phyloP scores from a whole-genome alignment of 2,888 invertebrate species.

The Uropetala carovei region DNA sequence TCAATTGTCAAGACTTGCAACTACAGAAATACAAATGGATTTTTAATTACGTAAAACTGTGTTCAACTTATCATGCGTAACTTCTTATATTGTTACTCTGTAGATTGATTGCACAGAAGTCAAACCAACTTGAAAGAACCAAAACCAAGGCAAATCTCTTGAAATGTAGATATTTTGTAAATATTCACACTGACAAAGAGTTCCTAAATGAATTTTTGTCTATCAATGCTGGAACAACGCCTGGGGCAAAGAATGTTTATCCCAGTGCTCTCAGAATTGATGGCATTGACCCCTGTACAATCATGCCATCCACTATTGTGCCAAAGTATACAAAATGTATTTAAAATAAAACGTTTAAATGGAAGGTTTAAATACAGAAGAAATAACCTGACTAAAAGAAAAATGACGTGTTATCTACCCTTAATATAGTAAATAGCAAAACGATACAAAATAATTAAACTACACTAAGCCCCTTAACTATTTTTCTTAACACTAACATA shows the following conservation, averaged over 20 bases:
- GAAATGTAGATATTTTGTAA: not conserved
- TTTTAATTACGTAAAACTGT: not conserved
- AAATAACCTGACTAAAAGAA: no score
- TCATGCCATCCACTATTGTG: slow-evolving; percentile 54
- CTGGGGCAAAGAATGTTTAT: slow-evolving; percentile 58
- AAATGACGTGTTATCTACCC: no score
- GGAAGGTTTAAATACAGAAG: no score
- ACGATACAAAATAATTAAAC: no score
- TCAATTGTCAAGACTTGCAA: not conserved
- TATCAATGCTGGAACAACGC: slow-evolving; percentile 29
- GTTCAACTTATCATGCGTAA: not conserved
- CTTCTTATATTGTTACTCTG: not conserved
- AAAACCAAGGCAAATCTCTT: not conserved
- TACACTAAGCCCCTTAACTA: not conserved
- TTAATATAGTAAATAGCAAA: no score
- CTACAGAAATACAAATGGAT: not conserved
- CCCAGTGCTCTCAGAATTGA: slow-evolving; percentile 47
- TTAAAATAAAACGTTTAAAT: no score
- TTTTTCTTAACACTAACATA: not conserved
- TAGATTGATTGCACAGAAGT: slow-evolving; percentile 37
- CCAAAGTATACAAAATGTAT: slow-evolving; percentile 31
- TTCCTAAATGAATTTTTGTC: not conserved
- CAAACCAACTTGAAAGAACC: not conserved
- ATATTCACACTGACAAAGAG: not conserved
- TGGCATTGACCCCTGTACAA: slow-evolving; percentile 63